Evolutionary conservation across 2,113 vertebrate species (phyloP).

Genomic region (Hylia prasina): DNA sequence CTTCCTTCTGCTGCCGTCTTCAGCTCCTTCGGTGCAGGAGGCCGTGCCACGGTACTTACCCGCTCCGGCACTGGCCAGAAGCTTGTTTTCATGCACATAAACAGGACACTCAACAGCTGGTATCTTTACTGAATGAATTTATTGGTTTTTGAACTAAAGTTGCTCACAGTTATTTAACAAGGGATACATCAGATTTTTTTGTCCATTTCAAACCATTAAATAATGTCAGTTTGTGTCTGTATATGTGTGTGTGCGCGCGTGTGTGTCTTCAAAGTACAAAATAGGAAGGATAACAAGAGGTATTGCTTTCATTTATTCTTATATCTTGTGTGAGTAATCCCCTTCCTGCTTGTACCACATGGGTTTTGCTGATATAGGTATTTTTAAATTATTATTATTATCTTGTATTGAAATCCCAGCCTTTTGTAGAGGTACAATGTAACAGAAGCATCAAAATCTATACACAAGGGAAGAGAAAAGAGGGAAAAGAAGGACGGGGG

Average conservation of each 20-base stretch:
- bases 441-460: constrained; percentile 85
- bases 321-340: constrained; percentile 72
- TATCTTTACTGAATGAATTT: constrained; percentile 90
- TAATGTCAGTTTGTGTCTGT: constrained; percentile 69
- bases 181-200: constrained; percentile 85
- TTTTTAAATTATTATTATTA: constrained; percentile 68
- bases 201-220: constrained; percentile 83
- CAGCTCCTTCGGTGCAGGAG: background rate
- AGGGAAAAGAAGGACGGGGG: constrained; percentile 59
- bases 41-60: accelerated
- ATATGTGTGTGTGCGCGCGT: constrained; percentile 60
- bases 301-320: constrained; percentile 91
- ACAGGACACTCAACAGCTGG: constrained; percentile 57
- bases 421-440: constrained; percentile 78
- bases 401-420: constrained; percentile 70
- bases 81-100: background rate
- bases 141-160: constrained; percentile 91
- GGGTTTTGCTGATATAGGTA: constrained; percentile 68
- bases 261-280: constrained; percentile 82
- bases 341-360: constrained; percentile 75
- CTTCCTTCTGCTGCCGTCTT: background rate
- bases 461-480: constrained; percentile 74
- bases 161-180: constrained; percentile 95
- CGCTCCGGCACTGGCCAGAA: no score
- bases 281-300: constrained; percentile 86